Evolutionary conservation across 2,888 invertebrate genomes (phyloP).

Genomic region (Drosophila neonasuta): DNA sequence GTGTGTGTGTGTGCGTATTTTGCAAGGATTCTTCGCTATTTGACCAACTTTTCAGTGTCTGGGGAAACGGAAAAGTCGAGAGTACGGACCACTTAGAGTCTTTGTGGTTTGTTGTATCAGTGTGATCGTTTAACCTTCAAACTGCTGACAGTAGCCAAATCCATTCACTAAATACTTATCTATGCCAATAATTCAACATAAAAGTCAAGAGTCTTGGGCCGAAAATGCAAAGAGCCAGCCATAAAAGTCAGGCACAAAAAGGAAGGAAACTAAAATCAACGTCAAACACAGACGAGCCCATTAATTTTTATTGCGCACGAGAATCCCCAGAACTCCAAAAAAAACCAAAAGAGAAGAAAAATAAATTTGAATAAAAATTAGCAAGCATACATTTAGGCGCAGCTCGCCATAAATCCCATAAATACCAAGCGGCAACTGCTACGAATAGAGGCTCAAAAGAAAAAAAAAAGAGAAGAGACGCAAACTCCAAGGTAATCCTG

Average conservation of each 20-base stretch:
- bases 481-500: constrained; percentile 60
- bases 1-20: constrained; percentile 18
- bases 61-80: constrained; percentile 21
- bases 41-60: constrained; percentile 27
- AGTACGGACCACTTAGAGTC: constrained; percentile 38
- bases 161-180: constrained; percentile 43
- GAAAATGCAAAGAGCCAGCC: constrained; percentile 16
- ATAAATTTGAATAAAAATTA: constrained; percentile 74
- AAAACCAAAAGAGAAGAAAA: constrained; percentile 19
- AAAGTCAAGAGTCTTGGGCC: constrained; percentile 50
- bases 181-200: constrained; percentile 59
- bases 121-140: constrained; percentile 52
- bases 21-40: constrained; percentile 21
- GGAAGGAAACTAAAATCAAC: constrained; percentile 71
- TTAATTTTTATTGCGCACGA: constrained; percentile 67
- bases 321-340: constrained; percentile 32
- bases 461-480: constrained; percentile 8
- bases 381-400: constrained; percentile 76
- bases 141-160: constrained; percentile 49
- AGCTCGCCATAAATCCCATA: constrained; percentile 61
- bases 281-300: constrained; percentile 68
- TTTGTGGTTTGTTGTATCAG: constrained; percentile 24
- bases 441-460: constrained; percentile 51
- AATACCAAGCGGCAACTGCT: constrained; percentile 76
- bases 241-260: constrained; percentile 43